phyloP scores from a whole-genome alignment of 2,888 invertebrate species.

The Zelleria hepariella region DNA sequence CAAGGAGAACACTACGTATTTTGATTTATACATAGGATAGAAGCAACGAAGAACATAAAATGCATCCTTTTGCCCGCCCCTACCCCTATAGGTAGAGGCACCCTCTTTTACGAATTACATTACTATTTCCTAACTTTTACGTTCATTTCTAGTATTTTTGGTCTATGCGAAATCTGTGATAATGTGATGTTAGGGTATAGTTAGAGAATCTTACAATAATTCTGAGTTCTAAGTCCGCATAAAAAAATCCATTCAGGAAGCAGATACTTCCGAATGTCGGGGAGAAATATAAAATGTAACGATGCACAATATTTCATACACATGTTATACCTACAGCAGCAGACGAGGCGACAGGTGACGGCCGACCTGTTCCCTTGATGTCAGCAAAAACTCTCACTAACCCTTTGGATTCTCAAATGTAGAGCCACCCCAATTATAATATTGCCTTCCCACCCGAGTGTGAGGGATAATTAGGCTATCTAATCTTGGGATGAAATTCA shows the following conservation, averaged over 20 bases:
- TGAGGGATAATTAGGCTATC: background rate
- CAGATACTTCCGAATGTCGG: background rate
- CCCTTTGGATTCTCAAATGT: slow-evolving; percentile 34
- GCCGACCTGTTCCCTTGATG: slow-evolving; percentile 46
- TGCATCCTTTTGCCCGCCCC: no score
- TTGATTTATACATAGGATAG: no score
- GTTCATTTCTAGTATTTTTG: no score
- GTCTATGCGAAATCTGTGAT: no score
- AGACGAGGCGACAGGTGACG: slow-evolving; percentile 45
- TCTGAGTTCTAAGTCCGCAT: no score
- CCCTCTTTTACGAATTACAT: no score
- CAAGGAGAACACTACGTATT: no score
- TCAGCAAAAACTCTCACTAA: slow-evolving; percentile 58
- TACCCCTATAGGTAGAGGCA: no score
- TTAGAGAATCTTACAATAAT: no score
- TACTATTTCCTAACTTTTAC: no score
- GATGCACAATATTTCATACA: background rate
- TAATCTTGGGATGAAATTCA: background rate
- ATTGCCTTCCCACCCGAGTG: background rate
- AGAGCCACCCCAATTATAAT: slow-evolving; percentile 1
- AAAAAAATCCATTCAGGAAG: background rate
- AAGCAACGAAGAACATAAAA: no score
- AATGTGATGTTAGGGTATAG: no score
- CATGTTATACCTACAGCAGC: slow-evolving; percentile 14
- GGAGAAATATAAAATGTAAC: background rate